Conservation (phyloP, 2,797 vertebrate genomes). For the Coregonus sp. region DNA sequence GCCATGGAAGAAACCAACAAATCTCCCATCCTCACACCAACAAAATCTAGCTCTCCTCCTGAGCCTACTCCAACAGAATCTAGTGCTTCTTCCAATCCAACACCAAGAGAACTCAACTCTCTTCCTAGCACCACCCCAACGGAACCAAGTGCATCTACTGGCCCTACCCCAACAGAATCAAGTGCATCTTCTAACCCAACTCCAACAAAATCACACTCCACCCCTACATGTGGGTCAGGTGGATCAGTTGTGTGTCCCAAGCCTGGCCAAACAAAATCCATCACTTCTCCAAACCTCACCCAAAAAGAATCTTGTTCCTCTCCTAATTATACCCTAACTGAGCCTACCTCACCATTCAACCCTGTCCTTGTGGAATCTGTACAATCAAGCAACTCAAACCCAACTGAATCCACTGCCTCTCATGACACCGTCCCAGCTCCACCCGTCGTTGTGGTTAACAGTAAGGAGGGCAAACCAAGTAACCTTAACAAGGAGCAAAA, state of each 20-base stretch:
- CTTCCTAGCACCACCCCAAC: background rate
- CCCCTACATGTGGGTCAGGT: background rate
- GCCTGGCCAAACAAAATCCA: constrained; percentile 17
- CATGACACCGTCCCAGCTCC: constrained; percentile 11
- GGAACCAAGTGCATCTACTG: constrained; percentile 14
- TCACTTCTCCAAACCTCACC: background rate
- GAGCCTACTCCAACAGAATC: constrained; percentile 16
- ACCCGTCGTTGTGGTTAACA: constrained; percentile 53
- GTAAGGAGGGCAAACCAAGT: constrained; percentile 55
- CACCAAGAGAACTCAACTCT: too few species aligned
- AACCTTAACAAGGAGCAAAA: constrained; percentile 66
- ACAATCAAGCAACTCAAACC: background rate
- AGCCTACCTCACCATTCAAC: background rate
- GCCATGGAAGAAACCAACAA: constrained; percentile 11
- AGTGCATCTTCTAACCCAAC: background rate
- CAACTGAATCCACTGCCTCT: constrained; percentile 13
- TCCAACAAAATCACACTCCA: constrained; percentile 22
- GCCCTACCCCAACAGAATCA: too few species aligned
- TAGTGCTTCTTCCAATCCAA: background rate
- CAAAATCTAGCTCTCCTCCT: background rate
- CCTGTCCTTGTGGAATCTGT: background rate
- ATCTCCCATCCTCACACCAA: constrained; percentile 5
- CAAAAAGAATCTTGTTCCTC: constrained; percentile 5
- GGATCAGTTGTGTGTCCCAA: background rate
- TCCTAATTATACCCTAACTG: background rate